Base-by-base conservation (phyloP, 2,888 invertebrate genomes). In the Meliscaeva auricollis region DNA sequence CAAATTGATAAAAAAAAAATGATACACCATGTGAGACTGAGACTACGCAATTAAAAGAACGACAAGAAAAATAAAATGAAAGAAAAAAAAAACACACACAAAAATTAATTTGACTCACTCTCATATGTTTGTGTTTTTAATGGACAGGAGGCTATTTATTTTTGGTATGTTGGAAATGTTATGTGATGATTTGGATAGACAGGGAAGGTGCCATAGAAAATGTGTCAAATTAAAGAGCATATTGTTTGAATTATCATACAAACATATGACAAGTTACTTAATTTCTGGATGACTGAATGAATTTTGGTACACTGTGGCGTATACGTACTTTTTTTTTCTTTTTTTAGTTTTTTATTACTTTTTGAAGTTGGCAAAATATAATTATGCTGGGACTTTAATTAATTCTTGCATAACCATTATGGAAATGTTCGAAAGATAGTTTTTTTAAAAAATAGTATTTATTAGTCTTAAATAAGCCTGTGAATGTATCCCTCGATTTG, bases 171-270 rank as follows among this genome's bases (percentile, higher is more conserved):
- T 58, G 54, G 41, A 56, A 52, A 66, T 50, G 73, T 56, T 66
- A 58, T 78, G 74, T 52, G 79, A 52, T 54, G 50, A 68, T 79
- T 66, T 41, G 50, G 38, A 56, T 70, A 8, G 69, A 41, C 62
- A 32, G 35, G 32, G 17, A 64, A 54, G 64, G 64, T 72, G 48
- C 54, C 41, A 32, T 13, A 38, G 9, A 68, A 48, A 32, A 77
- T 52, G 30, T 56, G 62, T 66, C 48, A 66, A 50, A 66, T 66
- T 66, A 35, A 64, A 15, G 35, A 15, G 20, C 66, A 50, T 50
- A 66, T 66, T 50, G 66, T 50, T 66, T 66, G 66, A 35, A 50
- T 50, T 66, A 66, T 22, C 48, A 72, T 38, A 13, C 13, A 41
- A 15, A 69, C 38, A 15, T 20, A 32, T 46, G 70, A 46, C 56